Percentiles rank a stretch among this genome's conserved stretches.
phyloP scores from a whole-genome alignment of 2,888 invertebrate genomes.

The Rhamphomyia laevipes region DNA sequence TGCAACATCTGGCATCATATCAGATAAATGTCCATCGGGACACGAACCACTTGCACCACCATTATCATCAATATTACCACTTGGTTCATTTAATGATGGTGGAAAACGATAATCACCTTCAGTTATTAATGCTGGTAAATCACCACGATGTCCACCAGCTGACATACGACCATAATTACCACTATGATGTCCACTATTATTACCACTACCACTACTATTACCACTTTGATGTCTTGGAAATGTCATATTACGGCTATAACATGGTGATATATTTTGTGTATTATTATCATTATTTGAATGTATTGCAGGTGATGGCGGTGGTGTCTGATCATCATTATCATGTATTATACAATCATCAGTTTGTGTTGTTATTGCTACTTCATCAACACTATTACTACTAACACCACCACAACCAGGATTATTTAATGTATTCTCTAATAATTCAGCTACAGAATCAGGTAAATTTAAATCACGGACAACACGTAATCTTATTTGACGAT shows the following conservation, averaged over 20 bases:
- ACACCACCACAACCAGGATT: conserved; percentile 20
- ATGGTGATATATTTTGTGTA: conserved; percentile 34
- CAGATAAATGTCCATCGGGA: conserved; percentile 60
- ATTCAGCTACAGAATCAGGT: conserved; percentile 76
- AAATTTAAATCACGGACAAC: conserved; percentile 90
- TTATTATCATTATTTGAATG: not conserved
- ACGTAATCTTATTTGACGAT: conserved; percentile 68
- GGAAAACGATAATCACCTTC: conserved; percentile 45
- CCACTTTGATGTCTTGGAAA: conserved; percentile 42
- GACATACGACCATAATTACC: conserved; percentile 29
- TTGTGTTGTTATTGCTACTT: conserved; percentile 27
- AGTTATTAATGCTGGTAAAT: conserved; percentile 52
- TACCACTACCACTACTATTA: conserved; percentile 17
- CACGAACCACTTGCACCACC: conserved; percentile 38
- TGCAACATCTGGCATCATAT: conserved; percentile 85
- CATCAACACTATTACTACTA: conserved; percentile 17
- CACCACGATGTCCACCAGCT: conserved; percentile 40
- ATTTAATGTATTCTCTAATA: conserved; percentile 47
- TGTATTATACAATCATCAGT: conserved; percentile 23
- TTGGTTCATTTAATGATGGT: conserved; percentile 17
- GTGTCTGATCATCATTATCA: conserved; percentile 30
- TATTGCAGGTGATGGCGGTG: conserved; percentile 39
- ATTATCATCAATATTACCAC: conserved; percentile 21
- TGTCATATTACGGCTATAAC: conserved; percentile 50
- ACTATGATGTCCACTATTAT: conserved; percentile 19